Evolutionary conservation across 2,797 vertebrate genomes (phyloP).

Genomic region (Sebastes hubbsi): DNA sequence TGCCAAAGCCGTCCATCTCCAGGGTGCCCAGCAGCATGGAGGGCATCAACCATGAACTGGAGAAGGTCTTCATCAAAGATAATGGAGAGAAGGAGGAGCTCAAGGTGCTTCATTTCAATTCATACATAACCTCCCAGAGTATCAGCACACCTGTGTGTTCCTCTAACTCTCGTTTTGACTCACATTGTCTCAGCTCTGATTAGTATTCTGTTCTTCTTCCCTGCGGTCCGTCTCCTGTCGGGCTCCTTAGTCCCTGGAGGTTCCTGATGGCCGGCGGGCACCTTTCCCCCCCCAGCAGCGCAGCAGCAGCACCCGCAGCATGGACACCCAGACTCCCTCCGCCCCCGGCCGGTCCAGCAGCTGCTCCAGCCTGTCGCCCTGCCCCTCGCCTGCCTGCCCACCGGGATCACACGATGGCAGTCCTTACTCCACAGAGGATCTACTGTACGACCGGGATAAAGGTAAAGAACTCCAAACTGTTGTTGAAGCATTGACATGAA

Average conservation of each 20-base stretch:
- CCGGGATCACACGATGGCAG: conserved; percentile 94
- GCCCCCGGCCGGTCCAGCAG: conserved; percentile 93
- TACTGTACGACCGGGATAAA: conserved; percentile 95
- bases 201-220: not conserved
- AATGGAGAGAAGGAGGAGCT: conserved; percentile 93
- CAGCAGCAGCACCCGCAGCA: conserved; percentile 89
- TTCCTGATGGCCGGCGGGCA: conserved; percentile 94
- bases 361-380: conserved; percentile 94
- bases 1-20: conserved; percentile 94
- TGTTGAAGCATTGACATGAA: not conserved
- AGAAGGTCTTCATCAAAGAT: conserved; percentile 98
- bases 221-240: not conserved
- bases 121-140: not conserved
- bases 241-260: conserved; percentile 88
- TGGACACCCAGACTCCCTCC: conserved; percentile 93
- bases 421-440: conserved; percentile 94
- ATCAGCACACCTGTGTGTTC: not conserved
- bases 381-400: conserved; percentile 92
- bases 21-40: conserved; percentile 96
- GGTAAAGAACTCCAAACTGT: conserved; percentile 61
- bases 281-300: conserved; percentile 94
- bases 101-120: conserved; percentile 79
- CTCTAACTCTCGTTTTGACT: not conserved
- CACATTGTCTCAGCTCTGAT: not conserved
- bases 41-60: conserved; percentile 98